A percentile compares a stretch with the other conserved stretches of the same genome.
phyloP scores from a whole-genome alignment of 2,888 invertebrate species.

The Cheilosia vernalis region DNA sequence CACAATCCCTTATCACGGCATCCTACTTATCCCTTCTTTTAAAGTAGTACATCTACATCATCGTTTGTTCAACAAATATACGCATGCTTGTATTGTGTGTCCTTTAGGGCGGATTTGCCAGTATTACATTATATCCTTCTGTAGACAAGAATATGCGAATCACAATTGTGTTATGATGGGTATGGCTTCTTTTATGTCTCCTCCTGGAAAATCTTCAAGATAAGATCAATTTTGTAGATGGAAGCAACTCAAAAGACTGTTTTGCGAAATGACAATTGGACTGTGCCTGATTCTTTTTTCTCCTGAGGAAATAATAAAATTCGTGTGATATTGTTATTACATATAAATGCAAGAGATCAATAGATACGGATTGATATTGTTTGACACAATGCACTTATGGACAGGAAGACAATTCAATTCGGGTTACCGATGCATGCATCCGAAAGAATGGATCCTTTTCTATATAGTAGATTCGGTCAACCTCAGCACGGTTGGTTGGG shows the following conservation, averaged over 20 bases:
- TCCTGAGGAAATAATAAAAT: slow-evolving; percentile 62
- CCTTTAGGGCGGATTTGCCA: slow-evolving; percentile 66
- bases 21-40: slow-evolving; percentile 70
- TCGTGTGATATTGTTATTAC: slow-evolving; percentile 74
- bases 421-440: slow-evolving; percentile 48
- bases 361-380: slow-evolving; percentile 60
- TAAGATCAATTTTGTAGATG: slow-evolving; percentile 67
- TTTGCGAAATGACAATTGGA: slow-evolving; percentile 14
- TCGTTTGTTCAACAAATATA: slow-evolving; percentile 35
- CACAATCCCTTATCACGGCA: slow-evolving; percentile 57
- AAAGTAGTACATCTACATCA: slow-evolving; percentile 51
- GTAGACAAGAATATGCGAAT: slow-evolving; percentile 58
- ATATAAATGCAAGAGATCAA: slow-evolving; percentile 53
- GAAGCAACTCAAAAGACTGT: slow-evolving; percentile 29
- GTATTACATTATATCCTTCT: slow-evolving; percentile 68
- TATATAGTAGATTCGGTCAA: slow-evolving; percentile 76
- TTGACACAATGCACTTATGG: slow-evolving; percentile 29
- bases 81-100: slow-evolving; percentile 12
- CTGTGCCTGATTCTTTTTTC: slow-evolving; percentile 1
- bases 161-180: slow-evolving; percentile 50
- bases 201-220: slow-evolving; percentile 53
- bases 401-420: slow-evolving; percentile 17
- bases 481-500: slow-evolving; percentile 76
- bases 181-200: slow-evolving; percentile 37
- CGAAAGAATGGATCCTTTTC: slow-evolving; percentile 52